A percentile compares a stretch with the other conserved stretches of the same genome.
These are phyloP conservation scores for Trachelus iudaicus DNA, from an alignment of 2,888 invertebrate species.

Conservation along the genomic window DNA sequence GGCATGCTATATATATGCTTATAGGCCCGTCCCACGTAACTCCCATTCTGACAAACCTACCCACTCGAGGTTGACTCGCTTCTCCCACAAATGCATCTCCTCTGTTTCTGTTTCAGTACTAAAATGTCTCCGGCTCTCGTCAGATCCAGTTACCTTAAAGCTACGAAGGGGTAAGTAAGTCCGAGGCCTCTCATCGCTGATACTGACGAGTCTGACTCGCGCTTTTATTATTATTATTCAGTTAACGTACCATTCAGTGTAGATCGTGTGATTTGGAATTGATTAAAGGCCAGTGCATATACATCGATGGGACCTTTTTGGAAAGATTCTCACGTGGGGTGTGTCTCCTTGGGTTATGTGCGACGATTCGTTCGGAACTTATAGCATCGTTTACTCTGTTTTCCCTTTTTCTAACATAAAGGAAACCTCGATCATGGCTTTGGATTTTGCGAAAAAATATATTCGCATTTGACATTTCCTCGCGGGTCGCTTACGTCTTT, in stretches of 20 bases:
- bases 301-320: background rate
- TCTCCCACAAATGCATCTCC: conserved; percentile 37
- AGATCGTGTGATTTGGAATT: background rate
- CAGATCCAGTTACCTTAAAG: conserved; percentile 90
- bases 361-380: background rate
- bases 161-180: conserved; percentile 85
- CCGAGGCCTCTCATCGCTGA: conserved; percentile 6
- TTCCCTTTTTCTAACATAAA: background rate
- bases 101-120: conserved; percentile 78
- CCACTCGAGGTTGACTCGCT: conserved; percentile 14
- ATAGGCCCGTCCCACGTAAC: background rate
- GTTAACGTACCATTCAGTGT: background rate
- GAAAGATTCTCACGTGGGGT: background rate
- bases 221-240: background rate
- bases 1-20: background rate
- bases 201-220: background rate
- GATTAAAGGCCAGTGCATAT: background rate
- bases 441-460: background rate
- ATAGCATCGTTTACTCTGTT: background rate
- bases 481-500: background rate
- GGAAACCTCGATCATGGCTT: background rate
- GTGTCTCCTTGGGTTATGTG: background rate
- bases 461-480: background rate
- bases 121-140: conserved; percentile 92
- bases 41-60: background rate